Percentiles rank a stretch among this genome's conserved stretches.
phyloP scores from a whole-genome alignment of 2,113 vertebrate species.

The Psophia crepitans region DNA sequence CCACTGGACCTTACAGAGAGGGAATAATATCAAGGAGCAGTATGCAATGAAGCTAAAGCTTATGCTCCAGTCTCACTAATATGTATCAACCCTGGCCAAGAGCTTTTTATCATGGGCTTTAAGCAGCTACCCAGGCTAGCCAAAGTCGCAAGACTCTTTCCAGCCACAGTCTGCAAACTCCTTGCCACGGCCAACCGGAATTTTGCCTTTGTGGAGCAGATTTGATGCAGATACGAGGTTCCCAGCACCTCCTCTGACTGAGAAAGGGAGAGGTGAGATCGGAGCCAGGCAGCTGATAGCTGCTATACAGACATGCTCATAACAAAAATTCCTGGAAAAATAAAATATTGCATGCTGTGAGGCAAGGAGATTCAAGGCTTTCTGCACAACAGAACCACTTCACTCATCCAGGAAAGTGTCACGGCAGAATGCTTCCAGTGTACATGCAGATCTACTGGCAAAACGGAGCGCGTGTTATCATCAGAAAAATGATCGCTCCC shows the following conservation, averaged over 20 bases:
- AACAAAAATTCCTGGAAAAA: not conserved
- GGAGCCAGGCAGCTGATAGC: not conserved
- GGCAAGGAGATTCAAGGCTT: not conserved
- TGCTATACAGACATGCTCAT: not conserved
- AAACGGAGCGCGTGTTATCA: not conserved
- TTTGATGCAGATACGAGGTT: not conserved
- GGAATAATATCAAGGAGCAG: not conserved
- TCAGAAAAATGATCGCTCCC: not conserved
- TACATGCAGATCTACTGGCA: not conserved
- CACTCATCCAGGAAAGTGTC: not conserved
- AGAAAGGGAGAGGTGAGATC: not conserved
- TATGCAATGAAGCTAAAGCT: not conserved
- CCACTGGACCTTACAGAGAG: not conserved
- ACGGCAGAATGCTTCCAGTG: not conserved
- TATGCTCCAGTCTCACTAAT: not conserved
- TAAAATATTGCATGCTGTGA: not conserved
- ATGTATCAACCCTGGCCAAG: not conserved
- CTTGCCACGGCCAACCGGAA: not conserved
- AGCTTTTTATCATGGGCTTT: not conserved
- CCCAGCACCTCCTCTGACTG: not conserved
- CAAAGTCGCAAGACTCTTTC: not conserved
- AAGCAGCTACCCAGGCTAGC: not conserved
- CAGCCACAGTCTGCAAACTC: not conserved
- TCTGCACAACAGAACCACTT: not conserved
- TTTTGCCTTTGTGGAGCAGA: not conserved